These are phyloP conservation scores for Apostichopus japonicus DNA, from an alignment of 35 echinoderm and acorn worm species.

Conservation along the genomic window DNA sequence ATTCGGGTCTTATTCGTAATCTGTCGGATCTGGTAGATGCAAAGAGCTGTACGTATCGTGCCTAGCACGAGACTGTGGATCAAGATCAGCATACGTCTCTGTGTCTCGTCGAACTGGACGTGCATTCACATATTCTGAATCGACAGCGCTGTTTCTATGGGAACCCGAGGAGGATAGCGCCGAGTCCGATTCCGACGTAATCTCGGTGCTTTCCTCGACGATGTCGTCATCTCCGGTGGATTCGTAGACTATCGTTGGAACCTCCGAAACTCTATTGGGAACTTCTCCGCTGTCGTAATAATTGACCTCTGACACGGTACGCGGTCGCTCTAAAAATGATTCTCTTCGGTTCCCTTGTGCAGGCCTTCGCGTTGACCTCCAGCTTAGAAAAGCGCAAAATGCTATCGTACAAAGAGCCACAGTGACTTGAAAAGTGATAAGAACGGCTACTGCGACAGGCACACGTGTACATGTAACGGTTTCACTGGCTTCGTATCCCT, in stretches of 20 bases:
- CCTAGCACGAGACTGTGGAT: conserved; percentile 24
- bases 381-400: conserved; percentile 45
- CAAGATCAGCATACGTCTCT: conserved; percentile 42
- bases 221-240: conserved; percentile 20
- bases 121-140: conserved; percentile 38
- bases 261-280: background rate
- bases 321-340: conserved; percentile 15
- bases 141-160: conserved; percentile 29
- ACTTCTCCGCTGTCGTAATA: conserved; percentile 53
- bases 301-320: conserved; percentile 44
- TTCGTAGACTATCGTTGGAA: conserved; percentile 51
- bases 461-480: conserved; percentile 41
- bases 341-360: background rate
- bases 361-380: background rate
- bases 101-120: conserved; percentile 24
- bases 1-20: background rate
- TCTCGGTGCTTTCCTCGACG: background rate
- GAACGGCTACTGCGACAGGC: conserved; percentile 63
- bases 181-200: conserved; percentile 37
- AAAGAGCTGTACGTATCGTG: conserved; percentile 49
- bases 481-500: background rate
- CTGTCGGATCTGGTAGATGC: background rate
- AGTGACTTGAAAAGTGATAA: conserved; percentile 71
- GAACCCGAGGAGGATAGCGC: conserved; percentile 40
- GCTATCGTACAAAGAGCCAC: conserved; percentile 62